phyloP scores from a whole-genome alignment of 1,140 invertebrate species.

The Coptotermes formosanus region DNA sequence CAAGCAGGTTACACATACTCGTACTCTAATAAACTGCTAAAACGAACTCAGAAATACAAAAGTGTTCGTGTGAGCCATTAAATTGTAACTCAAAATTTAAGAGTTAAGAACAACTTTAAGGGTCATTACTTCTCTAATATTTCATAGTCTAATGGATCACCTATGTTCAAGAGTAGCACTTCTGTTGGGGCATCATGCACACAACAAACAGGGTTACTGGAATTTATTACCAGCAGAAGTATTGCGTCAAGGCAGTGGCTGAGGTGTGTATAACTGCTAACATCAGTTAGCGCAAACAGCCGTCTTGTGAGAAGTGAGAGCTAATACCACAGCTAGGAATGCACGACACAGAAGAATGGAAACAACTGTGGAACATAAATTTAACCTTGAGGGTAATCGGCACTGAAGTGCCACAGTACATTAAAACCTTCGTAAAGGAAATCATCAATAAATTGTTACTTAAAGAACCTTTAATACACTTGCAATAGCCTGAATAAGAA shows the following conservation, averaged over 20 bases:
- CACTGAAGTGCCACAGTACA: not conserved
- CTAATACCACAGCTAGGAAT: not conserved
- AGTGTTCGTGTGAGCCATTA: not conserved
- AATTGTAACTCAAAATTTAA: not conserved
- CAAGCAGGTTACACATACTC: no score
- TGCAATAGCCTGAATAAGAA: not conserved
- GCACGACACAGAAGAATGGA: not conserved
- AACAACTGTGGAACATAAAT: not conserved
- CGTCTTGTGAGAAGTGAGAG: conserved; percentile 1
- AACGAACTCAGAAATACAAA: not conserved
- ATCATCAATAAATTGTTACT: not conserved
- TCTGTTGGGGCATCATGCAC: not conserved
- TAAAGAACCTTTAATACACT: not conserved
- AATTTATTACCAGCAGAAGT: not conserved
- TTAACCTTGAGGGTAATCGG: not conserved
- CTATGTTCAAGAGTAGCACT: not conserved
- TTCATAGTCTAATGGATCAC: not conserved
- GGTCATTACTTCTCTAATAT: not conserved
- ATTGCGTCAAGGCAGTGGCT: not conserved
- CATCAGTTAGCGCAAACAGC: not conserved
- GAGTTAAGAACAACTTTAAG: not conserved
- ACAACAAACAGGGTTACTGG: not conserved
- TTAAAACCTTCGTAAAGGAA: not conserved
- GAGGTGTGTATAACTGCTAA: not conserved
- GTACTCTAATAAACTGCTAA: no score